Evolutionary conservation across 2,113 vertebrate genomes (phyloP).

Genomic region (Brachirus orientalis): DNA sequence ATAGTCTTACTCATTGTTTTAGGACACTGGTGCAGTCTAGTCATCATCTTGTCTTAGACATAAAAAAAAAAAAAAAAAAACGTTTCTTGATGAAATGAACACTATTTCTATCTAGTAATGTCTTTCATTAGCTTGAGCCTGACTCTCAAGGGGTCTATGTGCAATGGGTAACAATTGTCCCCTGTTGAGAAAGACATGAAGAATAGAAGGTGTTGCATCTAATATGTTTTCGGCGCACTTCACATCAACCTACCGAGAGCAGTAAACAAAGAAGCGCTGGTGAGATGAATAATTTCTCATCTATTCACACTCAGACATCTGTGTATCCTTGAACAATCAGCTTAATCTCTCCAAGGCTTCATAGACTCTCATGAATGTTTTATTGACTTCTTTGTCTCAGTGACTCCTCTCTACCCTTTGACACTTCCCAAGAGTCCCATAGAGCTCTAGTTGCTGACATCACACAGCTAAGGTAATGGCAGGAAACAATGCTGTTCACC

Average conservation of each 20-base stretch:
- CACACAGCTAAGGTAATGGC: too few species aligned
- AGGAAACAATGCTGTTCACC: too few species aligned
- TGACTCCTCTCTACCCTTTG: conserved; percentile 1
- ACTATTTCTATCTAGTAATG: not conserved
- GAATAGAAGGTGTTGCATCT: conserved; percentile 8
- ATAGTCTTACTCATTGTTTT: too few species aligned
- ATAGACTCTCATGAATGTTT: conserved; percentile 35
- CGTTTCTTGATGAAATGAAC: too few species aligned
- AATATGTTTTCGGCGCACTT: not conserved
- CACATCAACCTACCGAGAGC: conserved; percentile 18
- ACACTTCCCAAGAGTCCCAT: not conserved
- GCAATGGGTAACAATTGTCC: not conserved
- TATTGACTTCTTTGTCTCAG: conserved; percentile 15
- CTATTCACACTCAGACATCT: conserved; percentile 15
- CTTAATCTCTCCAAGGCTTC: conserved; percentile 7
- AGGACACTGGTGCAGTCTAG: too few species aligned
- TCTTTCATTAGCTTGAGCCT: conserved; percentile 1
- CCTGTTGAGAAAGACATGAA: not conserved
- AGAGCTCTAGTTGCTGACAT: too few species aligned
- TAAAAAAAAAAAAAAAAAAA: too few species aligned
- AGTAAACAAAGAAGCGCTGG: conserved; percentile 28
- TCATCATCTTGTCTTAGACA: too few species aligned
- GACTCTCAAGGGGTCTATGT: not conserved
- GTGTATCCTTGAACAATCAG: conserved; percentile 42
- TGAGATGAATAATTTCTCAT: conserved; percentile 32